Conservation (phyloP, 2,797 vertebrate species). For the Pipistrellus nathusii region DNA sequence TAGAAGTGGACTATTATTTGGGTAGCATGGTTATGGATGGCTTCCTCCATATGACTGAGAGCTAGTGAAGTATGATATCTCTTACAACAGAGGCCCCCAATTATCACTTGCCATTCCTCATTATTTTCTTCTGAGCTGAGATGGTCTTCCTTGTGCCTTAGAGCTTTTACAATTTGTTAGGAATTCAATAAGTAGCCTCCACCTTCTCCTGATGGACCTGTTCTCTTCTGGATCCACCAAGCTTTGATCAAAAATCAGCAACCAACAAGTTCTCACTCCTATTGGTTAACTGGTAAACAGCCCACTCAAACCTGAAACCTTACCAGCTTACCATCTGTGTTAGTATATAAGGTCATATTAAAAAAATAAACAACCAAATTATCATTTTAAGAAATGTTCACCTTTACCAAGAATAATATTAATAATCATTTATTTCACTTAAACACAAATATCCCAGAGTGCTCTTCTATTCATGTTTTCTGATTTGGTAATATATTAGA, state of each 20-base stretch:
- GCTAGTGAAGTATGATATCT: too few relatives aligned
- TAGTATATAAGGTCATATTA: not conserved
- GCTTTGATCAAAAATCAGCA: not conserved
- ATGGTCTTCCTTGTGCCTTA: not conserved
- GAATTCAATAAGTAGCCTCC: not conserved
- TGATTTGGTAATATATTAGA: constrained; percentile 8
- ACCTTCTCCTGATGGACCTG: not conserved
- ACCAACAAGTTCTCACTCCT: not conserved
- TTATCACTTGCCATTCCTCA: not conserved
- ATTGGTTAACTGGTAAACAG: not conserved
- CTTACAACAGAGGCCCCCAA: not conserved
- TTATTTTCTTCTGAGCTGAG: not conserved
- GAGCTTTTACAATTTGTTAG: not conserved
- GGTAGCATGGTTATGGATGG: rapidly evolving
- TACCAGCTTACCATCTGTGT: not conserved
- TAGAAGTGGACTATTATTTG: not conserved
- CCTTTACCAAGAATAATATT: constrained; percentile 56
- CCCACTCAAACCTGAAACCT: not conserved
- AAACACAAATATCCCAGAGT: not conserved
- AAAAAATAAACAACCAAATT: not conserved
- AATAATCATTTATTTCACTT: constrained; percentile 51
- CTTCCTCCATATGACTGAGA: not conserved
- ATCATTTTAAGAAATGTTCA: constrained; percentile 15
- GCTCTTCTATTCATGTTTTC: constrained; percentile 45
- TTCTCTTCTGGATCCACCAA: not conserved